Conservation (phyloP, 64 coral and sea anemone genomes). For the Actinia equina region DNA sequence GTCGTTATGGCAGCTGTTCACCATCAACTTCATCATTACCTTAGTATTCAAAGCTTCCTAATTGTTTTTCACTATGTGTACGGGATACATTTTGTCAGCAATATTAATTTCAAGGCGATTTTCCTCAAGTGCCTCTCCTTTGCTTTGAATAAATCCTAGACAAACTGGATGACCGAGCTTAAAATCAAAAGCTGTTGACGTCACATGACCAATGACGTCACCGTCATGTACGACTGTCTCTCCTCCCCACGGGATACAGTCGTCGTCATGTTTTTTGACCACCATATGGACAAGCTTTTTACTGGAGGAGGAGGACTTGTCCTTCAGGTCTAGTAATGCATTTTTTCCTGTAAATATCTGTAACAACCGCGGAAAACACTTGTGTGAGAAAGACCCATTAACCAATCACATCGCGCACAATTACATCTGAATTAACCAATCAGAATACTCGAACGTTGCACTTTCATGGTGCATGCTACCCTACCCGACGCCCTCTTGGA, state of each 20-base stretch:
- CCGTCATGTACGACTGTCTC: constrained; percentile 71
- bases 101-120: constrained; percentile 60
- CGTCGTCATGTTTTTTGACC: constrained; percentile 57
- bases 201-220: constrained; percentile 55
- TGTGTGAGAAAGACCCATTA: too few relatives aligned
- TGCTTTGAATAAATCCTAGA: constrained; percentile 46
- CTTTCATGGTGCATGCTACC: too few relatives aligned
- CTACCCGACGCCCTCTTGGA: too few relatives aligned
- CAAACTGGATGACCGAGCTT: constrained; percentile 56
- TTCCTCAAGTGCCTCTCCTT: not conserved
- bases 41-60: not conserved
- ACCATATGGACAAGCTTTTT: constrained; percentile 57
- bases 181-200: constrained; percentile 66
- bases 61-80: constrained; percentile 5
- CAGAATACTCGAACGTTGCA: too few relatives aligned
- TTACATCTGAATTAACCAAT: too few relatives aligned
- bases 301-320: constrained; percentile 19
- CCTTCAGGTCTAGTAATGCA: constrained; percentile 33
- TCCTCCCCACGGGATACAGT: constrained; percentile 92
- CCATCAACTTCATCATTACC: not conserved
- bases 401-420: too few relatives aligned
- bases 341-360: constrained; percentile 26
- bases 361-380: not conserved
- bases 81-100: constrained; percentile 57
- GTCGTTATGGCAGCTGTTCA: not conserved